Conservation (phyloP, 2,797 vertebrate species). For the Tauraco hartlaubi region DNA sequence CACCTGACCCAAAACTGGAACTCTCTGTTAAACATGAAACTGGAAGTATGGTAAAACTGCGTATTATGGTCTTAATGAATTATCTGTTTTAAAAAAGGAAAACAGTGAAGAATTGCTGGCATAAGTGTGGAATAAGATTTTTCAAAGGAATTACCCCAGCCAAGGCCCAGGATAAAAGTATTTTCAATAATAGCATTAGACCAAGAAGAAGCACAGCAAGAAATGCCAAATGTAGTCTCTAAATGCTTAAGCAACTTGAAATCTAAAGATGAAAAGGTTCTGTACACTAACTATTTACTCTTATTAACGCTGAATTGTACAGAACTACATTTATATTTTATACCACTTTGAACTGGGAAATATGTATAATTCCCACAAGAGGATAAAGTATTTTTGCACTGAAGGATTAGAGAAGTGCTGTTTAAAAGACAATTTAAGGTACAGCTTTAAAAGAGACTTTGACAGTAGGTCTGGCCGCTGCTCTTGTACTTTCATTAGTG, state of each 20-base stretch:
- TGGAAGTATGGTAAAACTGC: not conserved
- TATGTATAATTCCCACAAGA: constrained; percentile 63
- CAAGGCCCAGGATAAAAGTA: constrained; percentile 64
- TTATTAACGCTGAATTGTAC: constrained; percentile 70
- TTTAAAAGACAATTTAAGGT: constrained; percentile 51
- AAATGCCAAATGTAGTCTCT: constrained; percentile 68
- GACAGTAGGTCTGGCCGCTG: not conserved
- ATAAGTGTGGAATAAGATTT: constrained; percentile 39
- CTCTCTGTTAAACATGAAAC: accelerated
- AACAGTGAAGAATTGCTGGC: constrained; percentile 42
- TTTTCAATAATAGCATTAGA: constrained; percentile 72
- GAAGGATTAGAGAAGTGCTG: constrained; percentile 51
- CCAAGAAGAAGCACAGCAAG: constrained; percentile 65
- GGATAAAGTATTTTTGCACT: constrained; percentile 59
- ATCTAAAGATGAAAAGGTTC: constrained; percentile 69
- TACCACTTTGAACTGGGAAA: constrained; percentile 65
- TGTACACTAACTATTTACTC: constrained; percentile 64
- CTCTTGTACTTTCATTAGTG: not conserved
- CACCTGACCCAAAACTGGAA: not conserved
- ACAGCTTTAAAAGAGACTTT: not conserved
- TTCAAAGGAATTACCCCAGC: constrained; percentile 62
- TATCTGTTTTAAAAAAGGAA: constrained; percentile 16
- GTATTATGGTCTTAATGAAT: constrained; percentile 17
- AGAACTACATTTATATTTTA: constrained; percentile 72
- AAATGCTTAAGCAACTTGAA: constrained; percentile 72